These are phyloP conservation scores for Adineta ricciae DNA, from an alignment of 2,888 invertebrate genomes.

Conservation along the genomic window DNA sequence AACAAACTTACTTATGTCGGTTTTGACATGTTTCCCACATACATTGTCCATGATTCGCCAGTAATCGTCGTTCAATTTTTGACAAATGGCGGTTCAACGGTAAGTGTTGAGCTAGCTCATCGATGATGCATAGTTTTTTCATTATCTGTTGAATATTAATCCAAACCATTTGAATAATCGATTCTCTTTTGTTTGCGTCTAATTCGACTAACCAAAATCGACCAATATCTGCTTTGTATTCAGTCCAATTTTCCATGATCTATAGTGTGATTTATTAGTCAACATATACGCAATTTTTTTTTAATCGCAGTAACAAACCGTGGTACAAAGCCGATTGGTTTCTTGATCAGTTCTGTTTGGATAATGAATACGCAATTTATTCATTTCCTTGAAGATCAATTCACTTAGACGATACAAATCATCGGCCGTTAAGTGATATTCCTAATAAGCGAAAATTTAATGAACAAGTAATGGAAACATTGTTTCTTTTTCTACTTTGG, in stretches of 20 bases:
- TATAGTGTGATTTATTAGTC: no score
- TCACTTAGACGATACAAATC: neutral
- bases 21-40: conserved; percentile 47
- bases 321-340: neutral
- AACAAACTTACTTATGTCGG: conserved; percentile 21
- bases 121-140: conserved; percentile 42
- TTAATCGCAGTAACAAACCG: neutral
- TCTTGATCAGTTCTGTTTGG: neutral
- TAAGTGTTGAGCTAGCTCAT: conserved; percentile 42
- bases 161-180: conserved; percentile 43
- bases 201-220: conserved; percentile 49
- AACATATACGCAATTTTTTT: no score
- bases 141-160: conserved; percentile 46
- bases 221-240: conserved; percentile 48
- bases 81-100: conserved; percentile 44
- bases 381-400: neutral
- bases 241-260: conserved; percentile 48
- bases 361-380: neutral
- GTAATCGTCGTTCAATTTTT: conserved; percentile 46
- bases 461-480: neutral
- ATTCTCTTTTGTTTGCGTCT: conserved; percentile 47
- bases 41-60: conserved; percentile 50
- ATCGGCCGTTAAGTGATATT: neutral
- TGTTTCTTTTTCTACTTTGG: neutral
- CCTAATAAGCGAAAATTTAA: neutral